Conservation (phyloP, 1,140 invertebrate genomes). For the Trachymyrmex cornetzi region DNA sequence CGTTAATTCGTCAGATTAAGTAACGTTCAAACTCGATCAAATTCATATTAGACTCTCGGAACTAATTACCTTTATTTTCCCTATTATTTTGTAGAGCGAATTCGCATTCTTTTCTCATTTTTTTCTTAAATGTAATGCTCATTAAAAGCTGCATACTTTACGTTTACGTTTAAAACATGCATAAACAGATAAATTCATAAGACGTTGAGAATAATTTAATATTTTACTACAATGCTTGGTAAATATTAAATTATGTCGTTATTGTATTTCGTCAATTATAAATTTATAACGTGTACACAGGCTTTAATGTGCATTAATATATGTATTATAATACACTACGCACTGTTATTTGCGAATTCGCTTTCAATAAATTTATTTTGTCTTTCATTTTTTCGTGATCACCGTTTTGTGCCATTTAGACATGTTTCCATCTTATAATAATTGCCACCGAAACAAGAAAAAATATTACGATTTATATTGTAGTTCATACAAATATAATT, state of each 20-base stretch:
- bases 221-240: neutral
- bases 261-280: neutral
- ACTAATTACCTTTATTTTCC: neutral
- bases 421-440: slow-evolving; percentile 43
- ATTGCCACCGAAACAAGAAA: slow-evolving; percentile 34
- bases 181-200: no score
- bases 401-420: slow-evolving; percentile 56
- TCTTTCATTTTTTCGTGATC: slow-evolving; percentile 63
- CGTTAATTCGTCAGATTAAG: neutral
- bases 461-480: neutral
- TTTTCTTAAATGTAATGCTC: neutral
- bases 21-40: slow-evolving; percentile 16
- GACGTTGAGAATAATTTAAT: neutral
- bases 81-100: slow-evolving; percentile 36
- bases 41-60: slow-evolving; percentile 3
- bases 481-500: neutral
- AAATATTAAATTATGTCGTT: neutral
- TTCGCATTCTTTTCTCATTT: neutral
- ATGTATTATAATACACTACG: neutral
- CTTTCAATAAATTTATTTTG: slow-evolving; percentile 42
- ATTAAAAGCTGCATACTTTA: neutral
- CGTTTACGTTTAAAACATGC: neutral
- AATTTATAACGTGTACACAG: neutral
- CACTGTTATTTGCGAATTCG: slow-evolving; percentile 54
- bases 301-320: slow-evolving; percentile 6